Evolutionary conservation across 37 sponge, comb jelly and placozoan genomes (phyloP).

Genomic region (Amphimedon queenslandica): DNA sequence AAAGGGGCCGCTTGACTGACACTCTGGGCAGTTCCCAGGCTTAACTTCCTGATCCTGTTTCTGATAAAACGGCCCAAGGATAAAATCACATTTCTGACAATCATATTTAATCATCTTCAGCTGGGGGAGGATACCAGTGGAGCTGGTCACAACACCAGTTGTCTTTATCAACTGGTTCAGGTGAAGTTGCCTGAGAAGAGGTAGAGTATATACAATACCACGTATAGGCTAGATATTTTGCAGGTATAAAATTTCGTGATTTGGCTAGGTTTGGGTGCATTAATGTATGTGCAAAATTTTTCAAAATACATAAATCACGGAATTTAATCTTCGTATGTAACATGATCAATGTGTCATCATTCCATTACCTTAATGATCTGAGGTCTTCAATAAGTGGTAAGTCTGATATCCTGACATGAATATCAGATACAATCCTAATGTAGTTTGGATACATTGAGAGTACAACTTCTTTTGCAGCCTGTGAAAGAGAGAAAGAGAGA

Average conservation of each 20-base stretch:
- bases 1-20: conserved; percentile 97
- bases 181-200: conserved; percentile 81
- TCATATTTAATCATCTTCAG: conserved; percentile 95
- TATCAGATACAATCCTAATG: conserved; percentile 80
- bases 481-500: conserved; percentile 1
- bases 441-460: conserved; percentile 90
- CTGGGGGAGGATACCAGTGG: conserved; percentile 97
- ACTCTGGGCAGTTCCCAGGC: conserved; percentile 97
- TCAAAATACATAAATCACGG: too few relatives aligned
- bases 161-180: conserved; percentile 96
- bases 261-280: neutral
- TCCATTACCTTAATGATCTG: conserved; percentile 80
- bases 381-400: conserved; percentile 98
- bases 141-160: conserved; percentile 87
- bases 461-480: conserved; percentile 97
- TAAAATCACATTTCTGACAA: conserved; percentile 90
- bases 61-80: conserved; percentile 94
- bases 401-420: conserved; percentile 90
- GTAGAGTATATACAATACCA: conserved; percentile 5
- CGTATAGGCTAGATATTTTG: neutral
- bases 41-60: conserved; percentile 89
- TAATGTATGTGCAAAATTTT: neutral
- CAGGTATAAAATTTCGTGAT: too few relatives aligned
- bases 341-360: too few relatives aligned
- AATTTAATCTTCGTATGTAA: too few relatives aligned